These are phyloP conservation scores for Probaryconus sp. DNA, from an alignment of 1,140 invertebrate species.

Conservation along the genomic window DNA sequence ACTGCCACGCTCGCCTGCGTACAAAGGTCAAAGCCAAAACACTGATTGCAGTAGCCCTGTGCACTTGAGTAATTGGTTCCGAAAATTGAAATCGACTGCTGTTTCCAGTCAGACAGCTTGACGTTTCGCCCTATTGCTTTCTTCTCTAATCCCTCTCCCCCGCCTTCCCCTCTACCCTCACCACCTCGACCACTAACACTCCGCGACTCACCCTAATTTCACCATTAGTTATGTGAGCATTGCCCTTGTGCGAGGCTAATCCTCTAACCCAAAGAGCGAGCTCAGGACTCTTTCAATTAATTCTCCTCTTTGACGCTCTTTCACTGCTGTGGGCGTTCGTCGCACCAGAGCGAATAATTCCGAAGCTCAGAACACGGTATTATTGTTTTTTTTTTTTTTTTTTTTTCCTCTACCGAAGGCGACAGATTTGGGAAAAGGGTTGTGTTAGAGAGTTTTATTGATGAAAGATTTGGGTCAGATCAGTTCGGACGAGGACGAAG, in stretches of 20 bases:
- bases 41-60: constrained; percentile 54
- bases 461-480: no score
- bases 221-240: constrained; percentile 52
- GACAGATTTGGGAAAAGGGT: no score
- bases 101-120: constrained; percentile 32
- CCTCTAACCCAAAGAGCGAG: constrained; percentile 22
- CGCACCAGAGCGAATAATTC: constrained; percentile 24
- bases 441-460: no score
- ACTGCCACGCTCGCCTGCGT: constrained; percentile 49
- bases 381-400: constrained; percentile 36
- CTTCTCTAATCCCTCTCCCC: constrained; percentile 22
- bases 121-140: constrained; percentile 56
- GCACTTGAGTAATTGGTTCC: constrained; percentile 60
- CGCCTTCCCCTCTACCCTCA: not conserved
- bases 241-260: constrained; percentile 8
- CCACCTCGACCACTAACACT: constrained; percentile 12
- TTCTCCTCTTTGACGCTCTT: constrained; percentile 22
- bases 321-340: not conserved
- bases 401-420: constrained; percentile 17
- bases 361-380: constrained; percentile 5
- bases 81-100: constrained; percentile 60
- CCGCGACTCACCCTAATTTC: constrained; percentile 44
- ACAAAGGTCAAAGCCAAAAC: constrained; percentile 63
- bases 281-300: constrained; percentile 40
- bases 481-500: no score